phyloP scores from a whole-genome alignment of 2,113 vertebrate species.

The Corythoichthys haematopterus region DNA sequence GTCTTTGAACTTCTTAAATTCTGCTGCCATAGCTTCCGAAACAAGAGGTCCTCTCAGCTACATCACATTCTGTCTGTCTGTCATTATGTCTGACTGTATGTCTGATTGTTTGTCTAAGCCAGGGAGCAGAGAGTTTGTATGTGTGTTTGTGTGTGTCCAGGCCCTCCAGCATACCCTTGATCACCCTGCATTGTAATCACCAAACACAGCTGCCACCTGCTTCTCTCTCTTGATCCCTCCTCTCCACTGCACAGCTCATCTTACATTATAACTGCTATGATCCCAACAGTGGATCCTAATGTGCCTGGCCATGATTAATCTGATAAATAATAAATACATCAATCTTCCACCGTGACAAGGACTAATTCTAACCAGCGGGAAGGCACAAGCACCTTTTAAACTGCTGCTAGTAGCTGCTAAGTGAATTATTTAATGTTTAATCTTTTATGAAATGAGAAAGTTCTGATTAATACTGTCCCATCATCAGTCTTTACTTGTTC shows the following conservation, averaged over 20 bases:
- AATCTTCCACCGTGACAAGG: slow-evolving; percentile 99
- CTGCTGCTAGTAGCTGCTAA: slow-evolving; percentile 88
- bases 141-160: slow-evolving; percentile 40
- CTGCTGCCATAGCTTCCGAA: slow-evolving; percentile 44
- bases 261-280: slow-evolving; percentile 65
- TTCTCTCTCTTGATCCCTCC: slow-evolving; percentile 22
- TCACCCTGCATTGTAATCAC: slow-evolving; percentile 66
- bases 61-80: slow-evolving; percentile 28
- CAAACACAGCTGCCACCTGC: slow-evolving; percentile 66
- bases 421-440: slow-evolving; percentile 99
- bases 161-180: slow-evolving; percentile 61
- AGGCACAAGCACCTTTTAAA: slow-evolving; percentile 86
- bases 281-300: slow-evolving; percentile 82
- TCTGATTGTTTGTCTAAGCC: background rate
- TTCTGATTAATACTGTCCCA: slow-evolving; percentile 98
- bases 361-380: slow-evolving; percentile 99
- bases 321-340: slow-evolving; percentile 99
- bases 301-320: slow-evolving; percentile 97
- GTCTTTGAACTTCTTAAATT: slow-evolving; percentile 58
- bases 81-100: background rate
- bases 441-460: slow-evolving; percentile 97
- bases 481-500: slow-evolving; percentile 90
- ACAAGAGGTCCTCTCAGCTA: slow-evolving; percentile 58
- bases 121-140: slow-evolving; percentile 9
- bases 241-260: slow-evolving; percentile 24